Evolutionary conservation across 2,113 vertebrate species (phyloP), one percentile per base, ranked within the genome.

Genomic region (Thalassarche chlororhynchos): DNA sequence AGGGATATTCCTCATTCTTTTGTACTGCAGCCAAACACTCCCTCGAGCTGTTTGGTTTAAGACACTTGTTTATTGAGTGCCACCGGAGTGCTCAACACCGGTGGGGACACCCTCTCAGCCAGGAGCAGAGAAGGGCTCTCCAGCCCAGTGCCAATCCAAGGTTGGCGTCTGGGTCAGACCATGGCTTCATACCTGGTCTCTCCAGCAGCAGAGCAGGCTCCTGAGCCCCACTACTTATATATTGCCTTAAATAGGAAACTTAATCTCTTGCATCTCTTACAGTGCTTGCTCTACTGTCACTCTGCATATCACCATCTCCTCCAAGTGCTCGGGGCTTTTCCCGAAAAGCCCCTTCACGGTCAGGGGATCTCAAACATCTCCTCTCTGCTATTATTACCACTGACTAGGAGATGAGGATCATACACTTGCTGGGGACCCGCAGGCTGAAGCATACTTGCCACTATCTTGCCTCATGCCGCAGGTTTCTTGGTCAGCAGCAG

Each of bases 91-190:
- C 52, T 71, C 5, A 32, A 25, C 12, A 38, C 20, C 38, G 31
- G 20, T 8, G 0, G 15, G 7, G 24, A 84, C 42, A 32, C 15
- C 2, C 14, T 18, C 29, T 42, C 13, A 80, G 28, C 8, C 47
- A 71, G 32, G 31, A 49, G 36, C 26, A 42, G 16, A 49, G 55
- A 52, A 57, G 11, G 17, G 6, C 24, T 58, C 15, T 38, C 25
- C 62, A 87, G 42, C 31, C 20, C 54, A 49, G 32, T 4, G 6
- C 21, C 0, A 0, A 10, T 2, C 31, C 16, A 68, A 69, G 14
- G 12, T 0, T 72, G 32, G 17, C 11, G 17, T 47, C n/a, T 2
- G 0, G 42, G 32, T 40, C 38, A 69, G 14, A 38, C 10, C 40
- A 61, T 3, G 31, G 19, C 32, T 91, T 68, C 2, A 0, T 6